Base-by-base conservation (phyloP, 2,797 vertebrate genomes). In the Rhinichthys osculus region DNA sequence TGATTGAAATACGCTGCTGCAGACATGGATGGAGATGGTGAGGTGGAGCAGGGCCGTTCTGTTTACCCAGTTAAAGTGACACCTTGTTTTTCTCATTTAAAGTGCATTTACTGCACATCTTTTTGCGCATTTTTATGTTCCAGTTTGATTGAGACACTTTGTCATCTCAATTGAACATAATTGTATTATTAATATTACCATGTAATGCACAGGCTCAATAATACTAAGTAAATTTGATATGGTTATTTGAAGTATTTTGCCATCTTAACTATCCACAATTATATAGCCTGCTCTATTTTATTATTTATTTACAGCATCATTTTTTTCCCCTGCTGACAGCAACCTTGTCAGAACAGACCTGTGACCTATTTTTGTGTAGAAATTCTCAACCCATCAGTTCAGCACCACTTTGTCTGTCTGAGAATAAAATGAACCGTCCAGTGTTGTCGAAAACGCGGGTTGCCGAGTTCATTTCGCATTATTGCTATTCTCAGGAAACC, bases 1-100 rank as follows among this genome's bases (percentile, higher is more conserved):
- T 88, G 85, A 57, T 64, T 87, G 76, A 85, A 76, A 73, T 23
- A 21, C 52, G 70, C n/a, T 76, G 81, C 67, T n/a, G 33, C 72
- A 77, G 86, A 84, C 70, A 9, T 9, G 13, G 33, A 74, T 27
- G 10, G 78, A 64, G 80, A 85, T 57, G n/a, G 72, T 30, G 66
- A 81, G 21, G 13, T 44, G 70, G 14, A 33, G 78, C 54, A 79
- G 81, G 57, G 33, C 30, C 14, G 78, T 44, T 73, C 70, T 64
- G 44, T 85, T 86, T 83, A 86, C 79, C 71, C 52, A 77, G 50
- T 82, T 85, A 80, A 69, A 64, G 66, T 62, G 27, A 21, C 59
- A 57, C 47, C 42, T 78, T 71, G 35, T 80, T 30, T 54, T 66
- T 14, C 40, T 80, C 21, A 4, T 44, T 57, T 86, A 54, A 81